phyloP scores from a whole-genome alignment of 2,113 vertebrate genomes.

The Anoplopoma fimbria region DNA sequence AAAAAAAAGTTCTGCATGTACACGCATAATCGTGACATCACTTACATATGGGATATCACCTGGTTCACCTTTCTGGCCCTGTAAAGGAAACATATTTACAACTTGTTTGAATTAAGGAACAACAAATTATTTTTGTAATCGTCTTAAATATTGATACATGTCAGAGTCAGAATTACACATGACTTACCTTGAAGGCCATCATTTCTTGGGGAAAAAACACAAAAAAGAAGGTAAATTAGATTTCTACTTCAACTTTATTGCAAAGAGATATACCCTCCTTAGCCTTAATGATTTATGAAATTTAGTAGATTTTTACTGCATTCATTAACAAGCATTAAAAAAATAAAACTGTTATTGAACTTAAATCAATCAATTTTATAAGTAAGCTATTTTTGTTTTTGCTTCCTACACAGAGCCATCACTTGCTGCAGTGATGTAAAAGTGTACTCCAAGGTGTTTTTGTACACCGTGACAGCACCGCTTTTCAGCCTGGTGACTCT shows the following conservation, averaged over 20 bases:
- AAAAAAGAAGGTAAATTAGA: conserved; percentile 62
- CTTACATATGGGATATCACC: conserved; percentile 95
- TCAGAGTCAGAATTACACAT: background rate
- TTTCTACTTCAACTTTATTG: conserved; percentile 31
- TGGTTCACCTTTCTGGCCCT: conserved; percentile 98
- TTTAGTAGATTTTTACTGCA: background rate
- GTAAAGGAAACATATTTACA: conserved; percentile 3
- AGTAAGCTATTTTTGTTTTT: no score
- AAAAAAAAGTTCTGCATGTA: background rate
- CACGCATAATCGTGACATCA: conserved; percentile 44
- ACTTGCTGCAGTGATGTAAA: no score
- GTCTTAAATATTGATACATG: background rate
- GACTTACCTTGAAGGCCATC: conserved; percentile 72
- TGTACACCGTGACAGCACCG: no score
- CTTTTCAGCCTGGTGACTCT: no score
- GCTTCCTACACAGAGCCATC: no score
- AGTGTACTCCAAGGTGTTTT: no score
- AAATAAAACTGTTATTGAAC: no score
- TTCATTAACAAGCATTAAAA: no score
- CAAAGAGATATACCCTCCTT: background rate
- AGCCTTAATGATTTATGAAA: background rate
- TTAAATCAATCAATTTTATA: no score
- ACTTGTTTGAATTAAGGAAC: background rate
- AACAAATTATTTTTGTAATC: background rate
- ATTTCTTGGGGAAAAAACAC: conserved; percentile 46